Evolutionary conservation across 2,797 vertebrate species (phyloP).

Genomic region (Gymnothorax reevesii): DNA sequence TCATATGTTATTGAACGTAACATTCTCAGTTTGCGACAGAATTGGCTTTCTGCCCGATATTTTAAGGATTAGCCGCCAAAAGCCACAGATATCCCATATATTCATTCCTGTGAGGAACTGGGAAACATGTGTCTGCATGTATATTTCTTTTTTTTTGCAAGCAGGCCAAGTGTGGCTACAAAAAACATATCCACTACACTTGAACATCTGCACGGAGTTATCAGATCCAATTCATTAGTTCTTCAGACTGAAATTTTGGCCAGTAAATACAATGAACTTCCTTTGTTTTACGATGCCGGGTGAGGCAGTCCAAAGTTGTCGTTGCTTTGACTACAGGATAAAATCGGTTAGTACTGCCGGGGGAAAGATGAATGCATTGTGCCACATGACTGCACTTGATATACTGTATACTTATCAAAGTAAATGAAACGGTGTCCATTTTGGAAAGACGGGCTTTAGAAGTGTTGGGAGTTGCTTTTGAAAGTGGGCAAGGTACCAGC

Average conservation of each 20-base stretch:
- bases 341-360: background rate
- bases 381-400: too few relatives aligned
- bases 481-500: slow-evolving; percentile 50
- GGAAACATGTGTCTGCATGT: background rate
- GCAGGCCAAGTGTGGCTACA: background rate
- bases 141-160: background rate
- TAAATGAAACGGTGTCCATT: background rate
- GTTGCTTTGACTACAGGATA: background rate
- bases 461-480: slow-evolving; percentile 49
- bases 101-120: background rate
- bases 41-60: background rate
- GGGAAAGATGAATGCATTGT: background rate
- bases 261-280: background rate
- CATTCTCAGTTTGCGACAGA: background rate
- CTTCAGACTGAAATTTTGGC: background rate
- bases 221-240: background rate
- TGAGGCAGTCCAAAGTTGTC: background rate
- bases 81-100: background rate
- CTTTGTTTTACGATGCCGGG: background rate
- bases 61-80: background rate
- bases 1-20: background rate
- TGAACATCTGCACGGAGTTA: background rate
- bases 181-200: background rate
- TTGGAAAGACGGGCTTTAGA: slow-evolving; percentile 49
- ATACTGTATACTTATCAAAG: background rate